Evolutionary conservation across 2,888 invertebrate genomes (phyloP).

Genomic region (Cephus rjabovi): DNA sequence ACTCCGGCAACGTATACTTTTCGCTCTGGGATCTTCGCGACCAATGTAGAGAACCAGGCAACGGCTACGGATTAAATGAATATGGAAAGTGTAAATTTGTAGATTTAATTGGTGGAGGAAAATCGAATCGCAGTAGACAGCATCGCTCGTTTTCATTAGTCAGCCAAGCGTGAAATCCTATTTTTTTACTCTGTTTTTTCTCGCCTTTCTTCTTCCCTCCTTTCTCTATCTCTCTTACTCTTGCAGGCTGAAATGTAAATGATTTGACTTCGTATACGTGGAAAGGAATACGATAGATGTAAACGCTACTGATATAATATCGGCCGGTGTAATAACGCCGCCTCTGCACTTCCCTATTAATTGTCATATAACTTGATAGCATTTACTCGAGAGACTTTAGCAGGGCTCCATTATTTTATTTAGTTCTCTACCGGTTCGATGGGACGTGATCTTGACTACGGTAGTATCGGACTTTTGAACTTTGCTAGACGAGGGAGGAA

Average conservation of each 20-base stretch:
- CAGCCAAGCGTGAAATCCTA: not conserved
- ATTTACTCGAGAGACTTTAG: not conserved
- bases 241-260: not conserved
- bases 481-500: not conserved
- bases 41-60: not conserved
- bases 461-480: not conserved
- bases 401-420: not conserved
- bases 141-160: not conserved
- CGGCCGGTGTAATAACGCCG: constrained; percentile 17
- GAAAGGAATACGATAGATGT: not conserved
- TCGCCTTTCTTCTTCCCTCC: not conserved
- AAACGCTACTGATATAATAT: not conserved
- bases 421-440: not conserved
- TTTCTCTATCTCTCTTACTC: not conserved
- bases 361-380: constrained; percentile 30
- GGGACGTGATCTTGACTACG: not conserved
- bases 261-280: not conserved
- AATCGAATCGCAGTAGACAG: not conserved
- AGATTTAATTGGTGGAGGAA: not conserved
- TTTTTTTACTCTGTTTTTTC: not conserved
- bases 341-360: constrained; percentile 57
- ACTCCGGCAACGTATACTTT: not conserved
- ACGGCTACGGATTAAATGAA: not conserved
- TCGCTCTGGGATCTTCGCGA: not conserved
- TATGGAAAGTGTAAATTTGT: not conserved